Conservation (phyloP, 2,113 vertebrate genomes). For the Oryzias curvinotus region DNA sequence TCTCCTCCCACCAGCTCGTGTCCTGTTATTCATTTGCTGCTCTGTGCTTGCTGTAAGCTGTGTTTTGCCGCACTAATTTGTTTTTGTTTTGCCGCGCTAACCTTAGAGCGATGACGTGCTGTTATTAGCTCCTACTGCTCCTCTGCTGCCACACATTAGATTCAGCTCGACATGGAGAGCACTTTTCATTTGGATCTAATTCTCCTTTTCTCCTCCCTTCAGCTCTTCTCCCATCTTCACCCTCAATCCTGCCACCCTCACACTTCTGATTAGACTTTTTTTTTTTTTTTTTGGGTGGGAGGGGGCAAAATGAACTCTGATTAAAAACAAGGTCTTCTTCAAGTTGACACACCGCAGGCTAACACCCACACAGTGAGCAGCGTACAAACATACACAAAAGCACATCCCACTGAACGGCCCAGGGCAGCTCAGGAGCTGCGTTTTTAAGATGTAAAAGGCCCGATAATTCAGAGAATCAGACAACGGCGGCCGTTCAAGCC, state of each 20-base stretch:
- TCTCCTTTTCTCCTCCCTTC: slow-evolving; percentile 43
- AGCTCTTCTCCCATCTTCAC: slow-evolving; percentile 8
- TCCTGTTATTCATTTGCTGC: slow-evolving; percentile 31
- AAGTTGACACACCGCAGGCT: slow-evolving; percentile 37
- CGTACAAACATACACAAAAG: slow-evolving; percentile 5
- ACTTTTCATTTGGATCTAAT: slow-evolving; percentile 75
- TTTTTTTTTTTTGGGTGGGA: slow-evolving; percentile 8
- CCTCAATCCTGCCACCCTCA: slow-evolving; percentile 32
- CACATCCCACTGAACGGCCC: slow-evolving; percentile 25
- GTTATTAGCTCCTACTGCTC: slow-evolving; percentile 65
- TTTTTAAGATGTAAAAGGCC: slow-evolving; percentile 30
- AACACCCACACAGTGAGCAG: slow-evolving; percentile 13
- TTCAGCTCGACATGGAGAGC: slow-evolving; percentile 62
- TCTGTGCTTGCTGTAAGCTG: slow-evolving; percentile 4
- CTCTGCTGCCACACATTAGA: slow-evolving; percentile 51
- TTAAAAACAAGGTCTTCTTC: slow-evolving; percentile 69
- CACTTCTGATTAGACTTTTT: slow-evolving; percentile 76
- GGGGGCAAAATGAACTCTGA: slow-evolving; percentile 70
- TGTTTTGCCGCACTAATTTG: slow-evolving; percentile 56
- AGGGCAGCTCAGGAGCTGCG: slow-evolving; percentile 30
- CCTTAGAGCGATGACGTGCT: slow-evolving; percentile 53
- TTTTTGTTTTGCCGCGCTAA: slow-evolving; percentile 64
- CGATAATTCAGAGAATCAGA: slow-evolving; percentile 31
- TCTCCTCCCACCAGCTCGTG: slow-evolving; percentile 25
- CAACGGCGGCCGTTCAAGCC: slow-evolving; percentile 20